phyloP scores from a whole-genome alignment of 2,888 invertebrate species.

The Dysmachus trigonus region DNA sequence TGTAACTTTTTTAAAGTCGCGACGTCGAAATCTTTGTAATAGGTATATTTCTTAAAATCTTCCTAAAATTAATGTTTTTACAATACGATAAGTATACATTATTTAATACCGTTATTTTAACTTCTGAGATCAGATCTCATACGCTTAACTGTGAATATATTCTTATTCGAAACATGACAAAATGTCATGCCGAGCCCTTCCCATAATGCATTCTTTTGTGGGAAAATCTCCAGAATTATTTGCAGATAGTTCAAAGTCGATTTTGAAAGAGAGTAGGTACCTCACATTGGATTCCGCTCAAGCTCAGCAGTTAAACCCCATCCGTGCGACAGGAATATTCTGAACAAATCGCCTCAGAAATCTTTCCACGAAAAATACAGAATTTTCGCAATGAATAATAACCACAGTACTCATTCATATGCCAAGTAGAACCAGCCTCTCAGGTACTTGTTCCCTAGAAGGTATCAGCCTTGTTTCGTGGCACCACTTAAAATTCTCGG shows the following conservation, averaged over 20 bases:
- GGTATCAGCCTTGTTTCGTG: neutral
- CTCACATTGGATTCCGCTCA: neutral
- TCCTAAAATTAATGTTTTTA: neutral
- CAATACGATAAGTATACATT: neutral
- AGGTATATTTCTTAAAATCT: neutral
- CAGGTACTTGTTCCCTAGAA: neutral
- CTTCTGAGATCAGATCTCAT: neutral
- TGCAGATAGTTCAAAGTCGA: neutral
- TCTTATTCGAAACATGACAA: neutral
- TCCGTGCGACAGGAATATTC: neutral
- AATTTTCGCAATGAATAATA: constrained; percentile 23
- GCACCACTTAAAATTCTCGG: neutral
- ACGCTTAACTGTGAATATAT: neutral
- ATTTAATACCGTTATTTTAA: neutral
- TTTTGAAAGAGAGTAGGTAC: neutral
- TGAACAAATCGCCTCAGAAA: neutral
- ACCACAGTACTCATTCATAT: constrained; percentile 9
- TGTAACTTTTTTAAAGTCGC: too few species aligned
- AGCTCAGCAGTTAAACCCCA: neutral
- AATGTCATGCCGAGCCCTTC: neutral
- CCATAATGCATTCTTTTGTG: neutral
- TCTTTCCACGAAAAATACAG: neutral
- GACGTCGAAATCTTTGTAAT: too few species aligned
- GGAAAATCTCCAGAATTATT: neutral
- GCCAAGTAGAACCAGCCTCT: neutral